Evolutionary conservation across 2,113 vertebrate species (phyloP).

Genomic region (Gallinago jamesoni): DNA sequence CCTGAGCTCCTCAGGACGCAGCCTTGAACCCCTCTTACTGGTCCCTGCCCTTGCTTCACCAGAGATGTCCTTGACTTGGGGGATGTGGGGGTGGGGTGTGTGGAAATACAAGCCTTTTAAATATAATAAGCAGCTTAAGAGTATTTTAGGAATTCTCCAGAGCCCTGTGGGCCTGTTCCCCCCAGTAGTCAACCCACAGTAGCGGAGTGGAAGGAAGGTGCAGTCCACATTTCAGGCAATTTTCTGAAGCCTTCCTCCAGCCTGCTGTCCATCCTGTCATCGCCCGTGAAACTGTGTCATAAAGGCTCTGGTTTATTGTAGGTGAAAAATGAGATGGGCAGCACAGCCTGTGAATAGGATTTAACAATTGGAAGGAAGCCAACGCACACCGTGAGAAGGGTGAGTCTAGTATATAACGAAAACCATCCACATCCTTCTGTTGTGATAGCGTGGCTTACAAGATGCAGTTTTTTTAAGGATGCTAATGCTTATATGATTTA

Average conservation of each 20-base stretch:
- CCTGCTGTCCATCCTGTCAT: background rate
- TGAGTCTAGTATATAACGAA: background rate
- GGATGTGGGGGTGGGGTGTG: background rate
- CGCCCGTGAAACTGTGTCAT: background rate
- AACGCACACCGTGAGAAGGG: background rate
- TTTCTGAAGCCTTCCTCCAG: background rate
- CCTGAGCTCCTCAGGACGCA: background rate
- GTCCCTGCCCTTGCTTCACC: background rate
- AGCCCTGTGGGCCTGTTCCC: background rate
- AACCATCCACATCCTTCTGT: background rate
- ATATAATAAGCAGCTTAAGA: background rate
- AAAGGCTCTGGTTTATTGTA: background rate
- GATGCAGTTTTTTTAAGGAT: background rate
- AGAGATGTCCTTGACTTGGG: background rate
- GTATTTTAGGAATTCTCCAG: background rate
- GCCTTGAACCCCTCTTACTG: background rate
- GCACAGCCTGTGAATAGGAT: background rate
- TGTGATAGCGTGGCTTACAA: background rate
- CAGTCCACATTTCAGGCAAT: background rate
- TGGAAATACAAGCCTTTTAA: background rate
- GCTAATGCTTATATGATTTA: background rate
- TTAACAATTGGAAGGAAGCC: background rate
- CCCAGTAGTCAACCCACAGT: background rate
- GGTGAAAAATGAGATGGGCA: background rate
- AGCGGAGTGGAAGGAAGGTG: background rate